Conservation (phyloP, 2,797 vertebrate genomes). For the Typhlichthys subterraneus region DNA sequence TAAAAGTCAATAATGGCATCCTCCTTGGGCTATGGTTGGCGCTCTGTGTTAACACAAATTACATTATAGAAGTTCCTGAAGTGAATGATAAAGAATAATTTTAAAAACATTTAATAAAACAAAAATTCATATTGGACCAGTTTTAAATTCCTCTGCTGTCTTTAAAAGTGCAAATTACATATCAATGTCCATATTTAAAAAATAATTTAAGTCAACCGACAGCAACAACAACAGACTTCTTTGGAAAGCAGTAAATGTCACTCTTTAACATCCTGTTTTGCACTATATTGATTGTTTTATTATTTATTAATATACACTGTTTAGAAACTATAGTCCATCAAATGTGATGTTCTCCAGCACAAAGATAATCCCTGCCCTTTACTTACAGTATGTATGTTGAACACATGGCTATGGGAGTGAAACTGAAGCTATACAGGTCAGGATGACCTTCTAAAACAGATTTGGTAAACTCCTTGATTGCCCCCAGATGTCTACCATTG, state of each 20-base stretch:
- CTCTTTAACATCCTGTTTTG: too few species aligned
- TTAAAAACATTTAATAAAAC: too few species aligned
- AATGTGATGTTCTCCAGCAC: too few species aligned
- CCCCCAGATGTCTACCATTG: too few species aligned
- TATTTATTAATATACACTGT: not conserved
- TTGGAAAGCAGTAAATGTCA: too few species aligned
- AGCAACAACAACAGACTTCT: too few species aligned
- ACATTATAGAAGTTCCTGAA: constrained; percentile 21
- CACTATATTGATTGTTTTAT: not conserved
- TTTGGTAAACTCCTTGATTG: too few species aligned
- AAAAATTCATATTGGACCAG: constrained; percentile 36
- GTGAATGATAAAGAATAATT: constrained; percentile 13
- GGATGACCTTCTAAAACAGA: too few species aligned
- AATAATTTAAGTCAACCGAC: not conserved
- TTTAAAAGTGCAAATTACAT: constrained; percentile 28
- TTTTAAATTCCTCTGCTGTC: constrained; percentile 24
- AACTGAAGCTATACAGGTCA: too few species aligned
- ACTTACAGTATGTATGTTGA: not conserved
- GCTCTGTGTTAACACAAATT: constrained; percentile 28
- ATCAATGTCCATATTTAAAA: not conserved
- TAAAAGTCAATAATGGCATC: constrained; percentile 12
- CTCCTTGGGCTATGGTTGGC: constrained; percentile 3
- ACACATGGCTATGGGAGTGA: too few species aligned
- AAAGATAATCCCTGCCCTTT: not conserved
- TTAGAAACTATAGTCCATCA: too few species aligned